A percentile compares a stretch with the other conserved stretches of the same genome.
phyloP scores from a whole-genome alignment of 2,888 invertebrate genomes.

The Lasioglossum calceatum region DNA sequence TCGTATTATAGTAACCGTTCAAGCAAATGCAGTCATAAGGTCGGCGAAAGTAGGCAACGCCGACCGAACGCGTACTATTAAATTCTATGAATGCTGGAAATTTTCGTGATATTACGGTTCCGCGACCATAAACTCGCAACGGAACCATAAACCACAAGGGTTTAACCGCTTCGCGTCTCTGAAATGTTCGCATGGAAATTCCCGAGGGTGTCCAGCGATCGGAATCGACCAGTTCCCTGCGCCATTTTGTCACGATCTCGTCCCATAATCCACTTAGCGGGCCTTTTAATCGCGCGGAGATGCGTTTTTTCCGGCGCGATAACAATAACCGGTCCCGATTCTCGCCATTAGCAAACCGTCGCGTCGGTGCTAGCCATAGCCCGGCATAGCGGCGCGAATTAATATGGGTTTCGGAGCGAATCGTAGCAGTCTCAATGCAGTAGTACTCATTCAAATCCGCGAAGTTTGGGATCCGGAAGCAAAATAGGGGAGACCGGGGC shows the following conservation, averaged over 20 bases:
- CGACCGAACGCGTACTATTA: neutral
- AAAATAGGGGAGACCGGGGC: neutral
- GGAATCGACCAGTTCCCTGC: slow-evolving; percentile 1
- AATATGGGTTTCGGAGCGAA: slow-evolving; percentile 71
- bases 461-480: neutral
- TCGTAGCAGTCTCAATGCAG: slow-evolving; percentile 57
- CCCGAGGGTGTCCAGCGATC: neutral
- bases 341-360: slow-evolving; percentile 54
- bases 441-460: slow-evolving; percentile 3
- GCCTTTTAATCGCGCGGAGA: slow-evolving; percentile 37
- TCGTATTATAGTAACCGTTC: neutral
- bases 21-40: neutral
- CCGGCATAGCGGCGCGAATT: slow-evolving; percentile 59
- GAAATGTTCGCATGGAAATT: neutral
- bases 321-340: slow-evolving; percentile 55
- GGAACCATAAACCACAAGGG: slow-evolving; percentile 4
- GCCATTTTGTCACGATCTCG: slow-evolving; percentile 19
- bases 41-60: neutral
- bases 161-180: neutral
- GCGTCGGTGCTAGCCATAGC: slow-evolving; percentile 35
- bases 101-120: neutral
- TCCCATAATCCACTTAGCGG: slow-evolving; percentile 45
- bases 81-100: neutral
- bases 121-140: neutral
- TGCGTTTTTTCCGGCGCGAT: slow-evolving; percentile 49